Conservation (phyloP, 2,888 invertebrate genomes). For the Gryllus longicercus region DNA sequence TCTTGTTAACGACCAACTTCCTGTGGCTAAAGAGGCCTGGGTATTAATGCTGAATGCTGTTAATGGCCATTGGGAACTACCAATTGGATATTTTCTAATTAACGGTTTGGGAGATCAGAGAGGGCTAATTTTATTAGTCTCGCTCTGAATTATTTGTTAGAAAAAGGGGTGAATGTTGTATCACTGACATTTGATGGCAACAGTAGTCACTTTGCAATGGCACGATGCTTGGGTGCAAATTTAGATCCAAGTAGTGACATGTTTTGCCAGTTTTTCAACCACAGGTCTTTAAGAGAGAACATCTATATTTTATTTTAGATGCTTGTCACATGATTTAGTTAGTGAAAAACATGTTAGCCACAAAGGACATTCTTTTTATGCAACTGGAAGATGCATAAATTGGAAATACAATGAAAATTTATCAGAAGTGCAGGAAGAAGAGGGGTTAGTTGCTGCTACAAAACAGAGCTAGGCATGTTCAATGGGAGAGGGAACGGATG, state of each 20-base stretch:
- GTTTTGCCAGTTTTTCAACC: no score
- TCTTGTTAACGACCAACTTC: conserved; percentile 37
- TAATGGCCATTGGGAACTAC: conserved; percentile 43
- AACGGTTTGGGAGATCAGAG: conserved; percentile 39
- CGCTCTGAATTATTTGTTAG: conserved; percentile 31
- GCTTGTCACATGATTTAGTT: no score
- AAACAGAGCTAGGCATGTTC: no score
- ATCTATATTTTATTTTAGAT: no score
- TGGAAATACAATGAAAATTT: no score
- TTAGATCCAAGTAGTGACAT: conserved; percentile 19
- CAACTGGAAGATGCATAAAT: no score
- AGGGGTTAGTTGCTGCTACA: no score
- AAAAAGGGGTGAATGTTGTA: conserved; percentile 33
- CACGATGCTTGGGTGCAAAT: background rate
- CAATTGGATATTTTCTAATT: conserved; percentile 43
- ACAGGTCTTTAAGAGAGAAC: background rate
- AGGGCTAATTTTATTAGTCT: conserved; percentile 36
- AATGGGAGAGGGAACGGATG: no score
- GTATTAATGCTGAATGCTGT: conserved; percentile 42
- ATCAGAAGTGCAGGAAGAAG: no score
- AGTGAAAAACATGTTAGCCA: no score
- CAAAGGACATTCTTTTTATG: no score
- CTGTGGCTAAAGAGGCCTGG: conserved; percentile 40
- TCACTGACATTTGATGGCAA: conserved; percentile 28
- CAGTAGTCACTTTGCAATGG: no score